Conservation (phyloP, 2,888 invertebrate genomes). For the Metallyticus violacea region DNA sequence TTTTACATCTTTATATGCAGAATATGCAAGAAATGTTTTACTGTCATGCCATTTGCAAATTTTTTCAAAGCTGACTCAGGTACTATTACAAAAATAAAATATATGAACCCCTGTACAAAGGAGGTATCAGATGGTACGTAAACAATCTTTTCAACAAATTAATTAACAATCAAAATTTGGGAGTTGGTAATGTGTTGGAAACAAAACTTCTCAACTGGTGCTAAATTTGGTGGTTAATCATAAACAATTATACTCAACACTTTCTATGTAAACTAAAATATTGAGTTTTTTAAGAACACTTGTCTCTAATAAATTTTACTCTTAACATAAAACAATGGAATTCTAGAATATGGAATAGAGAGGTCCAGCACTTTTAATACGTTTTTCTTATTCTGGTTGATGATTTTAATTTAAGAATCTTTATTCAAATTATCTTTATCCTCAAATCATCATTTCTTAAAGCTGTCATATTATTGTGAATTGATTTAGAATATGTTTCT, state of each 20-base stretch:
- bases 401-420: background rate
- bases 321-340: background rate
- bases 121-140: constrained; percentile 9
- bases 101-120: constrained; percentile 10
- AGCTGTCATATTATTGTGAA: background rate
- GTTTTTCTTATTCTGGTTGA: background rate
- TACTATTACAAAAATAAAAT: constrained; percentile 14
- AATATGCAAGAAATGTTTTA: background rate
- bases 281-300: background rate
- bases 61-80: background rate
- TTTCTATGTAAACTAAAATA: background rate
- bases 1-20: background rate
- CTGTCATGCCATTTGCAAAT: background rate
- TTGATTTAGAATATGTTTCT: background rate
- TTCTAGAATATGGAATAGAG: background rate
- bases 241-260: background rate
- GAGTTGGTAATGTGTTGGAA: constrained; percentile 17
- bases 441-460: background rate
- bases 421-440: background rate
- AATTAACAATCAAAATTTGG: constrained; percentile 3
- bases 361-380: constrained; percentile 2
- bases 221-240: background rate
- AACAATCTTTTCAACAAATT: background rate
- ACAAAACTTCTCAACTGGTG: constrained; percentile 9
- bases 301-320: constrained; percentile 2